Evolutionary conservation across 1,140 invertebrate species (phyloP).

Genomic region (Bombus fervidus): DNA sequence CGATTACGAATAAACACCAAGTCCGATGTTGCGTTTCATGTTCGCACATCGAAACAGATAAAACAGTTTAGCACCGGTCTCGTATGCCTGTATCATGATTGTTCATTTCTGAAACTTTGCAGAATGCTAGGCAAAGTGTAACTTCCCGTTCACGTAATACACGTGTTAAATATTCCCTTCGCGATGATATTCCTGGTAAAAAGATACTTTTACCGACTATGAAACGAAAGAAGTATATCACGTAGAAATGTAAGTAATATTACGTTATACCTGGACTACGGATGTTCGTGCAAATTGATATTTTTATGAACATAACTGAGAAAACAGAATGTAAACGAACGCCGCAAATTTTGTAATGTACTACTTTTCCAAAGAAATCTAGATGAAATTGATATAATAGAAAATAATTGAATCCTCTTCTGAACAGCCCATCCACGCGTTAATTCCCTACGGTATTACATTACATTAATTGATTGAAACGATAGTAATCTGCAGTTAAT

Average conservation of each 20-base stretch:
- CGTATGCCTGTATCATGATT: no score
- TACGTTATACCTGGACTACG: no score
- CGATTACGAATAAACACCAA: slow-evolving; percentile 45
- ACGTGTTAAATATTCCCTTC: background rate
- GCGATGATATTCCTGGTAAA: background rate
- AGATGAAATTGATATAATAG: background rate
- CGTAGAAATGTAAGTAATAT: background rate
- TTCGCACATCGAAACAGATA: background rate
- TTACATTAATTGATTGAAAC: background rate
- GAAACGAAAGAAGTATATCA: background rate
- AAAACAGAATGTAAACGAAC: no score
- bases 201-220: background rate
- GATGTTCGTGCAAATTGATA: background rate
- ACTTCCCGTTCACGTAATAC: background rate
- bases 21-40: background rate
- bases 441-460: background rate
- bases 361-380: no score
- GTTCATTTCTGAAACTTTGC: background rate
- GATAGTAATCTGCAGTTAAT: background rate
- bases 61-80: background rate
- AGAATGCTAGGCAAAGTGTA: background rate
- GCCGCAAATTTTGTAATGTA: no score
- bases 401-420: background rate
- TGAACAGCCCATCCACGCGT: background rate
- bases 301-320: background rate